Percentiles rank a stretch among this genome's conserved stretches.
Evolutionary conservation across 2,113 vertebrate genomes (phyloP).

Genomic region (Anser brachyrhynchus): DNA sequence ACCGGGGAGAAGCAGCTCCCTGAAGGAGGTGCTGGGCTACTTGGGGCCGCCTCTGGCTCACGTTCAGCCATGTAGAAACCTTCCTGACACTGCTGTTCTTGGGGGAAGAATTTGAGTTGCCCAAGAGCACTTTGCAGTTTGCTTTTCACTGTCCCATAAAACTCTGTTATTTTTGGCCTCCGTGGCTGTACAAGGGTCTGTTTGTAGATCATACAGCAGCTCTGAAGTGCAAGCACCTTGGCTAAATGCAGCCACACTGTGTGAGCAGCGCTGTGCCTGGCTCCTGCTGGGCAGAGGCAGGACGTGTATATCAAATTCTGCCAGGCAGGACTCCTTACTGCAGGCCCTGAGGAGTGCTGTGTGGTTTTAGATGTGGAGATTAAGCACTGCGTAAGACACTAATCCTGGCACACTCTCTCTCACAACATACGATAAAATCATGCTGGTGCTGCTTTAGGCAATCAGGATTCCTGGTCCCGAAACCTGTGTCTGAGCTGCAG

Average conservation of each 20-base stretch:
- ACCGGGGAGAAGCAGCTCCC: neutral
- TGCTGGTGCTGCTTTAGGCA: neutral
- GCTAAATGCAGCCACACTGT: neutral
- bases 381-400: neutral
- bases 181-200: neutral
- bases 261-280: neutral
- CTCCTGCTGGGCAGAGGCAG: neutral
- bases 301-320: neutral
- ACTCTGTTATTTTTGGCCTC: neutral
- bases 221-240: neutral
- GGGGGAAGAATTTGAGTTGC: neutral
- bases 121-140: neutral
- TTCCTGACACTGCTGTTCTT: accelerated
- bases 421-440: neutral
- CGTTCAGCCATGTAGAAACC: accelerated
- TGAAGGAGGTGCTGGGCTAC: neutral
- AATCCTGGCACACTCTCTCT: neutral
- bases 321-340: neutral
- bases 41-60: neutral
- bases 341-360: neutral
- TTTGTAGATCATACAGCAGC: neutral
- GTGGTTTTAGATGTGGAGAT: neutral
- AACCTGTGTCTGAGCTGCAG: neutral
- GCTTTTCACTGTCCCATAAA: neutral
- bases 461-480: neutral